These are phyloP conservation scores for Amorpha juglandis DNA, from an alignment of 2,888 invertebrate species.

Conservation along the genomic window DNA sequence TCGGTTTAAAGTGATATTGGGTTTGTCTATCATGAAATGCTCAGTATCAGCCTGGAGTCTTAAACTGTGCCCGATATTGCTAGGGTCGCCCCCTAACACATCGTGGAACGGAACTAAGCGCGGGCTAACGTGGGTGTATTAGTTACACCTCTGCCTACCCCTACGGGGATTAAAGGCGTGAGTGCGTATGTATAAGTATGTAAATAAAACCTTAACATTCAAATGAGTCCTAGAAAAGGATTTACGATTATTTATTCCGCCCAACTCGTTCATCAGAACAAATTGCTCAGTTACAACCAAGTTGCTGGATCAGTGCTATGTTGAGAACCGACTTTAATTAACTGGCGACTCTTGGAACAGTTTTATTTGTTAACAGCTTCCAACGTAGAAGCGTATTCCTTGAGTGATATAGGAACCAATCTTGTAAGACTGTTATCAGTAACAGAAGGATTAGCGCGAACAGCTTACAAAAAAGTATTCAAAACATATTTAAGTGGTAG, in stretches of 20 bases:
- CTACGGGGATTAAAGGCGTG: no score
- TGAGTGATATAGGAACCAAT: background rate
- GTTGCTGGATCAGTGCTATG: conserved; percentile 47
- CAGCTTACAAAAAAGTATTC: no score
- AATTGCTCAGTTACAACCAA: conserved; percentile 40
- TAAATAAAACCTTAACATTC: conserved; percentile 16
- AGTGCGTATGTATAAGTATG: background rate
- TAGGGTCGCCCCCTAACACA: no score
- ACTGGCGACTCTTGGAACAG: conserved; percentile 53
- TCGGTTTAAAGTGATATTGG: no score
- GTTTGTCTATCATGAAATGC: no score
- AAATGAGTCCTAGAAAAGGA: conserved; percentile 19
- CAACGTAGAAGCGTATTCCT: background rate
- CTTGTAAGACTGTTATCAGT: background rate
- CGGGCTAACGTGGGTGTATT: no score
- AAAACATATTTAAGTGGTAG: no score
- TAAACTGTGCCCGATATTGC: no score
- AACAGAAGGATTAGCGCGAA: background rate
- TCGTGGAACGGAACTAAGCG: no score
- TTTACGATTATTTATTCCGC: conserved; percentile 36
- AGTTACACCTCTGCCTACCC: no score
- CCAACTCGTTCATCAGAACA: conserved; percentile 44
- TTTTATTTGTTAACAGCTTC: conserved; percentile 46
- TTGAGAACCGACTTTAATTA: conserved; percentile 61
- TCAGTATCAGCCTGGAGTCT: no score